Base-by-base conservation (phyloP, 2,888 invertebrate genomes). In the Mactromeris polynyma region DNA sequence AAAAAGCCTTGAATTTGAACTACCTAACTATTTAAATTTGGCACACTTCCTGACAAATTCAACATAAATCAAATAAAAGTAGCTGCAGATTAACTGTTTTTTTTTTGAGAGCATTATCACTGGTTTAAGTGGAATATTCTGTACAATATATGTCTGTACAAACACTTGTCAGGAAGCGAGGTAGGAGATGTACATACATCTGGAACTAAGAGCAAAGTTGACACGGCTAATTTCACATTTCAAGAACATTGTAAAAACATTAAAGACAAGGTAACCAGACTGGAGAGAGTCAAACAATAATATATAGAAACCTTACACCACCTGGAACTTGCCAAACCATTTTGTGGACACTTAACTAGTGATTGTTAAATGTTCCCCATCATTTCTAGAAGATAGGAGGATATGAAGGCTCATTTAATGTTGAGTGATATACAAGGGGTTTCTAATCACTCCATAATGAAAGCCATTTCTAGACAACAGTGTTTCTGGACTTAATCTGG, bases 381-480 rank as follows among this genome's bases (percentile, higher is more conserved):
- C 58, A 64, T 26, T 64, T 2, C 26, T 36, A 73, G 11, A 33
- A 36, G 73, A 73, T 73, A 73, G 36, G 17, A 4, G 14, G 21
- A 33, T 33, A 73, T 64, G 26, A 33, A 36, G 36, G 73, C 73
- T 73, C 73, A 73, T 73, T 73, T 19, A 73, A 73, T 19, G 36
- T 33, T 73, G 36, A 73, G 73, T 73, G 73, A 73, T 14, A 73
- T 73, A 40, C 82, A 85, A 64, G 54, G 82, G 69, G n/a, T 14
- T 21, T 51, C 14, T 83, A 83, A 83, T 83, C 46, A 77, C 9
- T 83, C 36, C 83, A 21, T 83, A 81, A 81, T 81, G 11, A 33
- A 31, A 11, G 2, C 40, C n/a, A 69, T 26, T 26, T n/a, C 26
- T 64, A 26, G n/a, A 64, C 58, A 64, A 64, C n/a, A 64, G 58